These are phyloP conservation scores for Tokudaia muenninki DNA, from an alignment of 2,797 vertebrate genomes.

Conservation along the genomic window DNA sequence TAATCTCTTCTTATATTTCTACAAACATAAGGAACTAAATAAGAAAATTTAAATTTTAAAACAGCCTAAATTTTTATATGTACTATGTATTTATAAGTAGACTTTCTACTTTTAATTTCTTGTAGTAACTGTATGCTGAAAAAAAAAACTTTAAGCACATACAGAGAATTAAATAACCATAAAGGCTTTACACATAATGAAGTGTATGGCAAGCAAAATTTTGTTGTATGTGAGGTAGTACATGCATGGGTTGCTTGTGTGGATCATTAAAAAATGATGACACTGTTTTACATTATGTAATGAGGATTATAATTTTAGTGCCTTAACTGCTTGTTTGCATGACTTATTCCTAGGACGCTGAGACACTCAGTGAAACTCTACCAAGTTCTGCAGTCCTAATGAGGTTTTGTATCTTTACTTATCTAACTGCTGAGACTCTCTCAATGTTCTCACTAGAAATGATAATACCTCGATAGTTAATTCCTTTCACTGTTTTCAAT, in stretches of 20 bases:
- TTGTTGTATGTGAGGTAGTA: neutral
- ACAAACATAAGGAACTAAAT: neutral
- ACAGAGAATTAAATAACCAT: neutral
- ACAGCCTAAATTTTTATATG: neutral
- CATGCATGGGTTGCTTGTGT: neutral
- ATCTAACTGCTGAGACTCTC: neutral
- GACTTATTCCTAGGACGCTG: neutral
- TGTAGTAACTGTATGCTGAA: neutral
- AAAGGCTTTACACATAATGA: neutral
- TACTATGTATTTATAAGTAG: neutral
- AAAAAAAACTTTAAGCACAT: neutral
- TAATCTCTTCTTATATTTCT: conserved; percentile 11
- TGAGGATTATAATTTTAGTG: neutral
- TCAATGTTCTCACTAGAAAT: neutral
- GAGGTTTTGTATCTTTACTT: neutral
- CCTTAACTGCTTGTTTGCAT: neutral
- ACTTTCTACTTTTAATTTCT: neutral
- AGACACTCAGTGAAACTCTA: neutral
- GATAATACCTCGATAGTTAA: neutral
- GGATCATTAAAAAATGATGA: neutral
- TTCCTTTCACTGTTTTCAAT: neutral
- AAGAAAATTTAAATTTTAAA: neutral
- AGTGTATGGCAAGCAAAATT: neutral
- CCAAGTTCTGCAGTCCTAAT: neutral
- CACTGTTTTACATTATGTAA: neutral